These are phyloP conservation scores for Mungos mungo DNA, from an alignment of 2,113 vertebrate genomes.

Conservation along the genomic window DNA sequence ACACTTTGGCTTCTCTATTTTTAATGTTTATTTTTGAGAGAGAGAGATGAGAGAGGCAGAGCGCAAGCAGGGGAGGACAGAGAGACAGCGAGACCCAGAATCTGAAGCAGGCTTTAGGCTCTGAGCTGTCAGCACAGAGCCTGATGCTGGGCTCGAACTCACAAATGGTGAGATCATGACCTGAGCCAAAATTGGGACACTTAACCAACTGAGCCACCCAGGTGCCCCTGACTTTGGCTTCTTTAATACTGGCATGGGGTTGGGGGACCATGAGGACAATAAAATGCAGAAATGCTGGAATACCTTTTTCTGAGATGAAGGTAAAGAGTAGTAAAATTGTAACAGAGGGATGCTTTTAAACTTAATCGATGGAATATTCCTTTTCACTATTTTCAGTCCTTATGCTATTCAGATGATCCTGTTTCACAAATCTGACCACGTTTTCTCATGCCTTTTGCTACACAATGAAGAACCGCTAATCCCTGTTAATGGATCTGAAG, in stretches of 20 bases:
- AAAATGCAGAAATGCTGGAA: neutral
- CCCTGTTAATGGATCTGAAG: neutral
- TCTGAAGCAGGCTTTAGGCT: no score
- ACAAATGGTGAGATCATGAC: no score
- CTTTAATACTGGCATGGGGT: neutral
- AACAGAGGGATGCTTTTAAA: neutral
- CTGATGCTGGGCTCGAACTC: no score
- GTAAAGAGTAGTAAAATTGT: neutral
- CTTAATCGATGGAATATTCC: neutral
- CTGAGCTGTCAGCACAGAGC: no score
- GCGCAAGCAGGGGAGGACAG: no score
- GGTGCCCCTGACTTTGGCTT: neutral
- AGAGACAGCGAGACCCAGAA: no score
- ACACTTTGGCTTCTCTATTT: neutral
- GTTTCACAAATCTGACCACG: neutral
- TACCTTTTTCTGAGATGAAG: constrained; percentile 10
- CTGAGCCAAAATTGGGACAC: no score
- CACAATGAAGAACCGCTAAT: neutral
- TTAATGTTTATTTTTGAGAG: no score
- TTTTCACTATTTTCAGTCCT: neutral
- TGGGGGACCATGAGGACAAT: neutral
- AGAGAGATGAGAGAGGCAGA: no score
- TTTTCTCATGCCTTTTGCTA: neutral
- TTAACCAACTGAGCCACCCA: no score
- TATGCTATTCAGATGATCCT: neutral